A percentile compares a stretch with the other conserved stretches of the same genome.
Conservation (phyloP, 1,140 invertebrate species). For the Ceratitis capitata region DNA sequence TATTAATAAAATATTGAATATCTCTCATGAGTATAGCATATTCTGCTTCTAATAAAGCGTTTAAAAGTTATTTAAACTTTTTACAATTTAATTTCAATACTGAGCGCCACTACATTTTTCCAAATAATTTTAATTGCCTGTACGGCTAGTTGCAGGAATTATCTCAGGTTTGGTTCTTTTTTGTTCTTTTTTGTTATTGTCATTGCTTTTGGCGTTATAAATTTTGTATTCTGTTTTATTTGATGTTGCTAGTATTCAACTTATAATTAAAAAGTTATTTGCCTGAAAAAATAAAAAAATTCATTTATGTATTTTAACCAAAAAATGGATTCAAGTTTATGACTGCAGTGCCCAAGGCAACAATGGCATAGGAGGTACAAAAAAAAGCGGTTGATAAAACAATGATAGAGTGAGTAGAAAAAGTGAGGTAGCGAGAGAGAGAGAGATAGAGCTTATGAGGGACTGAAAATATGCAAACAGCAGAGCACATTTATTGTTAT, state of each 20-base stretch:
- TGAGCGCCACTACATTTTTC: no score
- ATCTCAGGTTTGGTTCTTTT: background rate
- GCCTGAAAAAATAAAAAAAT: background rate
- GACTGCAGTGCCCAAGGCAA: background rate
- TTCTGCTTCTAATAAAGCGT: background rate
- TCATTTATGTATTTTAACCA: no score
- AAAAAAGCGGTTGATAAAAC: no score
- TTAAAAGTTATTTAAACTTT: background rate
- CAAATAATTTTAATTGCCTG: background rate
- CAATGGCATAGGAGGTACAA: no score
- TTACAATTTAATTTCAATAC: background rate
- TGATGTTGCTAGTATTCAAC: background rate
- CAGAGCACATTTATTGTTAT: no score
- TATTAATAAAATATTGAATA: no score
- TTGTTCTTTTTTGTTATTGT: background rate
- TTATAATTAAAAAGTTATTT: background rate
- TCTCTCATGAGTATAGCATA: no score
- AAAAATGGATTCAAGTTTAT: background rate
- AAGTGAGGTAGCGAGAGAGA: no score
- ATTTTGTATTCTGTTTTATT: background rate
- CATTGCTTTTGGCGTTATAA: background rate
- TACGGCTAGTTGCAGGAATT: no score
- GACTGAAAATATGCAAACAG: no score
- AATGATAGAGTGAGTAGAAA: no score
- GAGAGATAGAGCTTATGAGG: no score